Base-by-base conservation (phyloP, 2,888 invertebrate species). In the Polymixis flavicincta region DNA sequence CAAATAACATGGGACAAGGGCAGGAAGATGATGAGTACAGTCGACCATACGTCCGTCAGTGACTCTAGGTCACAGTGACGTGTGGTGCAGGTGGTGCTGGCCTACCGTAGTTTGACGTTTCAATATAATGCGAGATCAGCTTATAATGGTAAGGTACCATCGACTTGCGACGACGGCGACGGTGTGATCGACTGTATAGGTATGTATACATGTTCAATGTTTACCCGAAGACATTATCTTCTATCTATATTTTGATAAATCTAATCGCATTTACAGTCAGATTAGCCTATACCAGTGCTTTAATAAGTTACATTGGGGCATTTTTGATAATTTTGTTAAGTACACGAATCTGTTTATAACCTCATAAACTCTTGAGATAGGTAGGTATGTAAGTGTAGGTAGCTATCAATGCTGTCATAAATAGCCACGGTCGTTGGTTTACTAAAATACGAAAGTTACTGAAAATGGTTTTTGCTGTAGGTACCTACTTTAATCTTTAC, bases 221-320 rank as follows among this genome's bases (percentile, higher is more conserved):
- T 48, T 76, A 74, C 32, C 32, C 11, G 22, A 5, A 25, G n/a
- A 22, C 17, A 19, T 54, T 76, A 45, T 22, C 17, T 74, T 60
- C 28, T 76, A 59, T 42, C 28, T 42, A 22, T 82, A 55, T 61
- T 32, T 66, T 60, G 59, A 60, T 63, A 66, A 63, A 66, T 67
- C n/a, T 48, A 54, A 64, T 78, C 28, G 11, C 32, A 59, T 54
- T n/a, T 57, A 52, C 54, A 63, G n/a, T 45, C 32, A 54, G 67
- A 83, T 83, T 54, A 82, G n/a, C 14, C n/a, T 54, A 37, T 48
- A 25, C 14, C 22, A 25, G 14, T 48, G 37, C n/a, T 45, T 32
- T 60, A 45, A 19, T 28, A 19, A 19, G 37, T 37, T n/a, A 22
- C 8, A 17, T 42, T 63, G 17, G 11, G 42, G 3, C 9, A 63